Base-by-base conservation (phyloP, 2,113 vertebrate genomes). In the Alligator mississippiensis region DNA sequence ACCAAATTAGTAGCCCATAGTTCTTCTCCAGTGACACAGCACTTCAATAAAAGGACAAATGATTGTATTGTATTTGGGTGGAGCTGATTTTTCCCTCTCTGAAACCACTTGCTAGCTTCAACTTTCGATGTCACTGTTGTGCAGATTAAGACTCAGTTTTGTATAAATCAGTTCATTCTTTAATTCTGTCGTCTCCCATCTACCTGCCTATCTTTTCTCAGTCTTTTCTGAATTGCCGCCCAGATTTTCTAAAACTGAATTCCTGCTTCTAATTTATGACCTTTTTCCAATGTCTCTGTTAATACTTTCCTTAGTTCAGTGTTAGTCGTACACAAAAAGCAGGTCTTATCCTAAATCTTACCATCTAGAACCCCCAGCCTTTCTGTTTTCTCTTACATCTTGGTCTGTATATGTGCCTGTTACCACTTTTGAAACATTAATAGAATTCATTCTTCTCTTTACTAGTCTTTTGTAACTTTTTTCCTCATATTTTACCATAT, bases 311-410 rank as follows among this genome's bases (percentile, higher is more conserved):
- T 74, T 6, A 80, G 21, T 22, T 18, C 6, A 76, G 34, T 63
- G 57, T 85, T 87, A 25, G 38, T 84, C 92, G 78, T 83, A 85
- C n/a, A 54, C 7, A 66, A 58, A 72, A 76, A 91, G 91, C 54
- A 77, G 72, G 77, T 3, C 5, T 86, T 80, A 11, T 63, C 28
- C 80, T 70, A 86, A 76, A 72, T 4, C 16, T 78, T 85, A 3
- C 85, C 9, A 61, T 38, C 84, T 47, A 64, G 83, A 80, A 61
- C 4, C 54, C 6, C 18, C 5, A 4, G 27, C 30, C 88, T 92
- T 85, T 64, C 3, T 24, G 0, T 60, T 85, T 8, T 17, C 70
- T 89, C n/a, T 19, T 34, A 77, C 30, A 58, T 0, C 0, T 0
- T 0, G 86, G 21, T 34, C 66, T 70, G 11, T 70, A 11, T 34